These are phyloP conservation scores for Pterois miles DNA, from an alignment of 2,797 vertebrate species.

Conservation along the genomic window DNA sequence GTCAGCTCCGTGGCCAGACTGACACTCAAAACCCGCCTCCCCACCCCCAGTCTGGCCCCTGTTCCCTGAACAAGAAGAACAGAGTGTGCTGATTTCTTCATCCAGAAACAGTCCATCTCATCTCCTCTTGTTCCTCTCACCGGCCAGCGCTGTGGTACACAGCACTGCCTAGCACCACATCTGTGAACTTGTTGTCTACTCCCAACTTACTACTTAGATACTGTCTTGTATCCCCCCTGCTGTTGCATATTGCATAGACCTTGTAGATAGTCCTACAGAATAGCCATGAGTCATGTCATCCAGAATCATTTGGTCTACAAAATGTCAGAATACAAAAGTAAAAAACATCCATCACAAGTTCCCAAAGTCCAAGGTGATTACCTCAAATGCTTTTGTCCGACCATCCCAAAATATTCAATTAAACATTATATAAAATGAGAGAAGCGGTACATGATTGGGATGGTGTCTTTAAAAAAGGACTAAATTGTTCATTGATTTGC, in stretches of 20 bases:
- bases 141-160: conserved; percentile 26
- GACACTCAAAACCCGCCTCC: conserved; percentile 53
- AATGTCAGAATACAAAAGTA: neutral
- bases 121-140: conserved; percentile 59
- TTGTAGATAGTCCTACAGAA: neutral
- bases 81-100: conserved; percentile 76
- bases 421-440: neutral
- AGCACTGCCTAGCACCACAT: conserved; percentile 37
- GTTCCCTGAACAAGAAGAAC: conserved; percentile 76
- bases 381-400: neutral
- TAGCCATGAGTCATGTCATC: neutral
- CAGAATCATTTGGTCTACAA: neutral
- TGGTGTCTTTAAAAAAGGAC: neutral
- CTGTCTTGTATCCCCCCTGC: neutral
- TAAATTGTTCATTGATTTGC: neutral
- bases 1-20: conserved; percentile 56
- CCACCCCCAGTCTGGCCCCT: conserved; percentile 56
- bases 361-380: neutral
- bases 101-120: conserved; percentile 66
- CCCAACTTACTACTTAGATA: conserved; percentile 3
- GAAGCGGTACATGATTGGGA: neutral
- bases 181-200: conserved; percentile 23
- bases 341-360: neutral
- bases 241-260: neutral
- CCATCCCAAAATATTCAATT: neutral